phyloP scores from a whole-genome alignment of 2,113 vertebrate species.

The Corydoras maculifer region DNA sequence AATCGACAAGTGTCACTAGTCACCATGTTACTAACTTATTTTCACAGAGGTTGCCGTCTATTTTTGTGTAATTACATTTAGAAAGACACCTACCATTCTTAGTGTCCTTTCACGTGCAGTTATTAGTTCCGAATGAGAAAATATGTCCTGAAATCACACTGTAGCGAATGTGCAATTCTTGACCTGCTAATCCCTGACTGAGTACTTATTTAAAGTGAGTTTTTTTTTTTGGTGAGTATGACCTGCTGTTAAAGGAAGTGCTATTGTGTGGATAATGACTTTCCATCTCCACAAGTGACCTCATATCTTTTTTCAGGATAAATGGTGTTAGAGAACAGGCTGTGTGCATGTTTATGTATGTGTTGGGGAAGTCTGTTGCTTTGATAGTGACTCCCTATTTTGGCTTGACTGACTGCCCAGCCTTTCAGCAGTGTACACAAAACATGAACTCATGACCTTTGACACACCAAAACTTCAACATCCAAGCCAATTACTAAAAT shows the following conservation, averaged over 20 bases:
- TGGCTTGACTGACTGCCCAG: background rate
- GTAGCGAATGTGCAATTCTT: no score
- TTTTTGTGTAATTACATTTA: no score
- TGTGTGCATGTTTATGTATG: slow-evolving; percentile 11
- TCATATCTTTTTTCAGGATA: slow-evolving; percentile 20
- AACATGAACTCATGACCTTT: slow-evolving; percentile 19
- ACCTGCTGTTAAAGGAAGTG: slow-evolving; percentile 28
- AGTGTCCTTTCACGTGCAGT: no score
- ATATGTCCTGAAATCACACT: no score
- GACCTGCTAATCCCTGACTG: background rate
- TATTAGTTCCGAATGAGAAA: no score
- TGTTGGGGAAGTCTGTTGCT: slow-evolving; percentile 2
- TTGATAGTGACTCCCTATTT: background rate
- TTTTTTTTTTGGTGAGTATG: slow-evolving; percentile 28
- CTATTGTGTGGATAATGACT: slow-evolving; percentile 31
- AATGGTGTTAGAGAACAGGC: slow-evolving; percentile 13
- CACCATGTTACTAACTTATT: no score
- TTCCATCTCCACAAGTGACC: slow-evolving; percentile 28
- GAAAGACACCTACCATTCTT: no score
- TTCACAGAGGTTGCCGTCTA: no score
- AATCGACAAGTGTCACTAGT: no score
- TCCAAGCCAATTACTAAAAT: no score
- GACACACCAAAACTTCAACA: slow-evolving; percentile 3
- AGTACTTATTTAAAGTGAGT: slow-evolving; percentile 8
- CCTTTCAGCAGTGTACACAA: slow-evolving; percentile 20